Conservation (phyloP, 2,113 vertebrate species). For the Phalacrocorax brasilianus region DNA sequence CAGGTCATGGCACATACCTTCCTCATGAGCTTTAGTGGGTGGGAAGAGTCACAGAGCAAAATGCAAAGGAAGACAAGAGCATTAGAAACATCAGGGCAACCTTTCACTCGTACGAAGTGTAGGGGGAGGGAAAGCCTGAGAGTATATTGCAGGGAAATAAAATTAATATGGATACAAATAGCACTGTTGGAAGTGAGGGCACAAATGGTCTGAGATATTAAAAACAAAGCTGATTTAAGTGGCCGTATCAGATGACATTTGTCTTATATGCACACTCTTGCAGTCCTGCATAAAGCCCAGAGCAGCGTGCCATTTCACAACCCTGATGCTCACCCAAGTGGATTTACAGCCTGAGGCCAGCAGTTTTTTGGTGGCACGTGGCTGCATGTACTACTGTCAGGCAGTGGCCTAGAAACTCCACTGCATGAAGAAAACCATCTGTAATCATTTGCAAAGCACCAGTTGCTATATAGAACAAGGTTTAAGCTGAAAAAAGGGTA, state of each 20-base stretch:
- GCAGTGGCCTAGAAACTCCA: background rate
- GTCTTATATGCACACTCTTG: background rate
- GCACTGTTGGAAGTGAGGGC: background rate
- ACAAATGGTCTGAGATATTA: background rate
- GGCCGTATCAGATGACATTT: background rate
- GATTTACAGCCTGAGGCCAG: background rate
- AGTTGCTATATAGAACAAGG: background rate
- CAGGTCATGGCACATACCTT: constrained; percentile 80
- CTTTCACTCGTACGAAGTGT: background rate
- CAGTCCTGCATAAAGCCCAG: background rate
- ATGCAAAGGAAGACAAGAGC: constrained; percentile 18
- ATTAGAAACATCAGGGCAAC: background rate
- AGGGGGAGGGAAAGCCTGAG: background rate
- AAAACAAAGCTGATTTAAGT: background rate
- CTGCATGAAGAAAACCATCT: background rate
- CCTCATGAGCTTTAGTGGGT: constrained; percentile 68
- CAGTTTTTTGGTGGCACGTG: background rate
- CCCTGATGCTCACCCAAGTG: background rate
- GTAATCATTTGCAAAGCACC: constrained; percentile 27
- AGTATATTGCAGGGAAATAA: background rate
- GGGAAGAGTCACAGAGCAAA: constrained; percentile 52
- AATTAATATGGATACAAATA: background rate
- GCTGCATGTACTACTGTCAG: background rate
- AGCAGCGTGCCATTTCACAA: background rate
- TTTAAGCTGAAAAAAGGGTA: background rate